Evolutionary conservation across 2,888 invertebrate genomes (phyloP), one percentile per base, ranked within the genome.

Genomic region (Drosophila niveifrons): DNA sequence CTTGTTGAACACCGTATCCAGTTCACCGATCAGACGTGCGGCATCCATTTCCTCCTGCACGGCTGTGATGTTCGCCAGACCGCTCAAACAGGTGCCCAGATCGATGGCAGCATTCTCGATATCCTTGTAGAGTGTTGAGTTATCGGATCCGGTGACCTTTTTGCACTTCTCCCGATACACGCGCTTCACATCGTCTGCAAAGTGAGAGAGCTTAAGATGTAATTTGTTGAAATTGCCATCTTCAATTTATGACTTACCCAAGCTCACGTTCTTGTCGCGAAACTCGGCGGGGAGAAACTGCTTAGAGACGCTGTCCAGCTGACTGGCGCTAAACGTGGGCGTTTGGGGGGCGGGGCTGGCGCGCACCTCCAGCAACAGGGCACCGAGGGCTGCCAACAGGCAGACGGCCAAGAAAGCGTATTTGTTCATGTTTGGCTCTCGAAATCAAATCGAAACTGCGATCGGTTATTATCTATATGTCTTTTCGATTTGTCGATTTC

Each of bases 1-100:
- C 91, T 95, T 95, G 82, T 94, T 94, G 85, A 96, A 96, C 0
- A 96, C 96, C 6, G 94, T 93, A 82, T 96, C 96, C 39, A 96
- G 92, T 72, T 94, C 94, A 0, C 96, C 96, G 4, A 81, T 69
- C 0, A 95, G 95, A 74, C 95, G 95, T 0, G 96, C 95, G 2
- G 91, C 91, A 52, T 96, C 95, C 62, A 97, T 94, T 90, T 97
- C 96, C 1, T 93, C 89, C 76, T 95, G 93, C 4, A 96, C 83
- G 3, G 92, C 90, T 0, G 93, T 93, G 8, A 93, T 69, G 88
- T 96, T 94, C 0, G 96, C 93, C 39, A 96, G 90, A 0, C 90
- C 90, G 56, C 93, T 92, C 1, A 96, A 68, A 84, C 97, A 97
- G 1, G 90, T 82, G 62, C 92, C 88, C 9, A 96, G 90, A 0